phyloP scores from a whole-genome alignment of 2,888 invertebrate genomes.

The Amiota mariae region DNA sequence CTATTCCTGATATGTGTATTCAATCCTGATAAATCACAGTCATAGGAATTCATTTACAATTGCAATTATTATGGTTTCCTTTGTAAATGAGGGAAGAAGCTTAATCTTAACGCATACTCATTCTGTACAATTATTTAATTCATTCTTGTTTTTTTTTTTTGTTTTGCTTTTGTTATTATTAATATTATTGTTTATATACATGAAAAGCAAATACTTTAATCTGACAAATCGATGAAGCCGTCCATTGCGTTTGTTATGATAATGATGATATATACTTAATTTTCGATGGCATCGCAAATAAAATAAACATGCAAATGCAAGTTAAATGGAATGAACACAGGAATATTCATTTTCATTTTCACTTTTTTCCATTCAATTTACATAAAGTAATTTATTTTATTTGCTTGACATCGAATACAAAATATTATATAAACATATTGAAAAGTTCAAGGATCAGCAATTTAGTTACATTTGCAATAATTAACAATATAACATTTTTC shows the following conservation, averaged over 20 bases:
- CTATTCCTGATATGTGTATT: background rate
- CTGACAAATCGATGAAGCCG: slow-evolving; percentile 18
- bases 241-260: background rate
- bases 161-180: background rate
- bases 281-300: slow-evolving; percentile 10
- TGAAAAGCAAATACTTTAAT: slow-evolving; percentile 16
- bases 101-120: slow-evolving; percentile 14
- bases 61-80: slow-evolving; percentile 25
- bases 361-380: no score
- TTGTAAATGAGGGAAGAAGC: background rate
- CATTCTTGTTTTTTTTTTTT: no score
- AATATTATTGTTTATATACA: background rate
- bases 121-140: background rate
- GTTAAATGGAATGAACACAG: no score
- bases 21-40: background rate
- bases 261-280: slow-evolving; percentile 3
- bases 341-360: no score
- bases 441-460: no score
- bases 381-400: no score
- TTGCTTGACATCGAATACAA: no score
- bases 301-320: slow-evolving; percentile 5
- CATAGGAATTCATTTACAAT: background rate
- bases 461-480: no score
- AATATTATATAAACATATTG: no score
- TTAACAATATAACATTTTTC: no score